Base-by-base conservation (phyloP, 2,113 vertebrate species). In the Pipa parva region DNA sequence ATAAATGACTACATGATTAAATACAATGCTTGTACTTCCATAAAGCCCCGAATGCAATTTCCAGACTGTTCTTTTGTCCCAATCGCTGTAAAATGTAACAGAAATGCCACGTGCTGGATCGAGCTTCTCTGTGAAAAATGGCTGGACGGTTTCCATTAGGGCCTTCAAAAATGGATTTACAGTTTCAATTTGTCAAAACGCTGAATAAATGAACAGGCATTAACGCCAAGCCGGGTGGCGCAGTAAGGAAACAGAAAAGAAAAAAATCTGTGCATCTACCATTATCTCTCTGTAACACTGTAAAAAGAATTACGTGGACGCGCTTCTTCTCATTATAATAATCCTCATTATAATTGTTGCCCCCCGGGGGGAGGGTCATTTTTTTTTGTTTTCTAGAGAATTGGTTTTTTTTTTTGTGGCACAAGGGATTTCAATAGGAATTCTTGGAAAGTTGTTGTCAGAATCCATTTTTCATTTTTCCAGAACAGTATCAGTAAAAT, bases 341-440 rank as follows among this genome's bases (percentile, higher is more conserved):
- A n/a, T n/a, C n/a, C 49, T 68, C 55, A 59, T 46, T 68, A 59
- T 59, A 68, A 68, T 51, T 68, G 56, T 59, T 59, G 65, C 29
- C 65, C 65, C 21, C 17, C 59, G 65, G 52, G 56, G 22, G 28
- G 10, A 3, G 33, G n/a, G n/a, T n/a, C n/a, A n/a, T n/a, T n/a
- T n/a, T n/a, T n/a, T n/a, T n/a, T n/a, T n/a, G 10, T 36, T 36
- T 36, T 36, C 10, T 12, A 36, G 33, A 36, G 8, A 36, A 36
- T 36, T n/a, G n/a, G n/a, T n/a, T n/a, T n/a, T n/a, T n/a, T n/a
- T n/a, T n/a, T n/a, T n/a, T n/a, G n/a, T n/a, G 33, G 33, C 33
- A 36, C 33, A 11, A 12, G 33, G 33, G 33, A 13, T 12, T 4
- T 31, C 29, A n/a, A n/a, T n/a, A n/a, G n/a, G n/a, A n/a, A n/a